Conservation (phyloP, 2,888 invertebrate species). For the Drosophila pseudotakahashii region DNA sequence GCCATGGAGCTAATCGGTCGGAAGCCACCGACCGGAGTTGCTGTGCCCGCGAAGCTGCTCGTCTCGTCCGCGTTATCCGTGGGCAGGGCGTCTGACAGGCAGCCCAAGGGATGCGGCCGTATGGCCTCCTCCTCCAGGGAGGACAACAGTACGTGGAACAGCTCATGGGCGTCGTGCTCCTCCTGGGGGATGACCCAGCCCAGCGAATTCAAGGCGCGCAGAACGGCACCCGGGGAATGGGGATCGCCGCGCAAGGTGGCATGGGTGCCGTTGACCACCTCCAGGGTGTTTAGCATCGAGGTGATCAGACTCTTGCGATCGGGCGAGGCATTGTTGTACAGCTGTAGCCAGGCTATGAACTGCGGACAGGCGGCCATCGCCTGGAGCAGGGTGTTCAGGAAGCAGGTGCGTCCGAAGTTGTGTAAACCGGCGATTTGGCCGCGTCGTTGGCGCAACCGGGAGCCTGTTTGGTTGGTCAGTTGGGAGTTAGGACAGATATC, state of each 20-base stretch:
- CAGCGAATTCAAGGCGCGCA: slow-evolving; percentile 89
- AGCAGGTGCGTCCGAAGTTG: slow-evolving; percentile 96
- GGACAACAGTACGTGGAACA: slow-evolving; percentile 94
- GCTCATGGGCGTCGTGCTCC: slow-evolving; percentile 97
- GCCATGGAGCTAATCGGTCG: slow-evolving; percentile 37
- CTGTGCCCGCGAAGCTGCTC: slow-evolving; percentile 21
- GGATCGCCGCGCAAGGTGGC: slow-evolving; percentile 87
- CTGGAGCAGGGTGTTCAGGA: slow-evolving; percentile 95
- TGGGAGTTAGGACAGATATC: neutral
- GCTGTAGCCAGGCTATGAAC: slow-evolving; percentile 92
- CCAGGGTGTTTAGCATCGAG: slow-evolving; percentile 90
- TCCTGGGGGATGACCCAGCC: slow-evolving; percentile 96
- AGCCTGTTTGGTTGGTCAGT: slow-evolving; percentile 54
- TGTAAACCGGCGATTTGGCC: slow-evolving; percentile 93
- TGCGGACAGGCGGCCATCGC: slow-evolving; percentile 94
- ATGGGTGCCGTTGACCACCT: slow-evolving; percentile 88
- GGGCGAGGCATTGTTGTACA: slow-evolving; percentile 86
- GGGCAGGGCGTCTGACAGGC: slow-evolving; percentile 90
- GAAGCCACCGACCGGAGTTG: slow-evolving; percentile 31
- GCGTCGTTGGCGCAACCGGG: slow-evolving; percentile 87
- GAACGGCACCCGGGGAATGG: slow-evolving; percentile 88
- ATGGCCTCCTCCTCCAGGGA: slow-evolving; percentile 94
- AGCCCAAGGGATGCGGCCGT: slow-evolving; percentile 85
- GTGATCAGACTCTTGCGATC: slow-evolving; percentile 90
- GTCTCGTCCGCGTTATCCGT: slow-evolving; percentile 20